A percentile compares a stretch with the other conserved stretches of the same genome.
Conservation (phyloP, 1,140 invertebrate genomes). For the Pomphorhynchus laevis region DNA sequence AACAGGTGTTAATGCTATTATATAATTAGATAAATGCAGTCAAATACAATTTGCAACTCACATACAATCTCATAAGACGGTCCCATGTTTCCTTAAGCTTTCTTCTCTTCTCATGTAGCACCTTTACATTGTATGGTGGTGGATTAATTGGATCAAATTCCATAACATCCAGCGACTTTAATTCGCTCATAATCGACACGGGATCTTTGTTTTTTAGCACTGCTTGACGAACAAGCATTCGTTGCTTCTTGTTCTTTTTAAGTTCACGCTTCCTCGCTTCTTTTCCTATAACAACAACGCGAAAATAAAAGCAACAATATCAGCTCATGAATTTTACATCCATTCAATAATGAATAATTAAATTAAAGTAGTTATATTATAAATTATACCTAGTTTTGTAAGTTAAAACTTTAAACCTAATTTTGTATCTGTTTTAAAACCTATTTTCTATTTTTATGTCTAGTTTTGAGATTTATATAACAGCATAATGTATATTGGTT, state of each 20-base stretch:
- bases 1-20: background rate
- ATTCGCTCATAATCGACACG: slow-evolving; percentile 51
- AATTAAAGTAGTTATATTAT: too few relatives aligned
- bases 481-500: too few relatives aligned
- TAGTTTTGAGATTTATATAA: too few relatives aligned
- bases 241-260: slow-evolving; percentile 84
- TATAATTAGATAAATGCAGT: background rate
- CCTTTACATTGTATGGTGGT: slow-evolving; percentile 59
- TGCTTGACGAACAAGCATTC: slow-evolving; percentile 61
- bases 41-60: slow-evolving; percentile 28
- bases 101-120: slow-evolving; percentile 68
- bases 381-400: too few relatives aligned
- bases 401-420: too few relatives aligned
- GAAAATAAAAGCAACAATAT: too few relatives aligned
- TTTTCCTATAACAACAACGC: slow-evolving; percentile 52
- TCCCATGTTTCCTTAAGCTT: slow-evolving; percentile 75
- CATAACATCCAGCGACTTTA: slow-evolving; percentile 91
- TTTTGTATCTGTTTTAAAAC: too few relatives aligned
- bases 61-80: slow-evolving; percentile 63
- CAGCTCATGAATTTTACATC: too few relatives aligned
- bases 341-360: too few relatives aligned
- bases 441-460: too few relatives aligned
- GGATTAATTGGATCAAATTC: slow-evolving; percentile 70
- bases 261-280: slow-evolving; percentile 78
- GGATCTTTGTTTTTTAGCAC: slow-evolving; percentile 95